phyloP scores from a whole-genome alignment of 2,888 invertebrate genomes.

The Cheilosia pagana region DNA sequence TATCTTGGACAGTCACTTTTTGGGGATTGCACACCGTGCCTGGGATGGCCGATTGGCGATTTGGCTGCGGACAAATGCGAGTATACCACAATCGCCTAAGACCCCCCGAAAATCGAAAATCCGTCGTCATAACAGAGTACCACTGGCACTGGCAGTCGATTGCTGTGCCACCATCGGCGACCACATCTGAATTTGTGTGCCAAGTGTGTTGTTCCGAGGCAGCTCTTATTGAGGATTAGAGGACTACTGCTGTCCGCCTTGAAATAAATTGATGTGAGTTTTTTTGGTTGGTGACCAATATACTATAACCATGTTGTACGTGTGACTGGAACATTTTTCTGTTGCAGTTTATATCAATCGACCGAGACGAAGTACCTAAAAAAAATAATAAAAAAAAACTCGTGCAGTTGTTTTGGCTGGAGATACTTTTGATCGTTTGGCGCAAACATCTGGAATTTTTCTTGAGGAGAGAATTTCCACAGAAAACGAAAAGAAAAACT shows the following conservation, averaged over 20 bases:
- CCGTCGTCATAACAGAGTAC: constrained; percentile 35
- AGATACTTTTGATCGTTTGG: constrained; percentile 48
- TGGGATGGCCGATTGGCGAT: constrained; percentile 11
- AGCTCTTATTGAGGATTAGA: constrained; percentile 41
- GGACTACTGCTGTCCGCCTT: constrained; percentile 56
- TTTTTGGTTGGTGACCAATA: background rate
- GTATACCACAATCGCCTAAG: constrained; percentile 14
- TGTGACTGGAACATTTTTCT: constrained; percentile 40
- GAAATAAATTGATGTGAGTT: constrained; percentile 40
- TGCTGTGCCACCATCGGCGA: constrained; percentile 12
- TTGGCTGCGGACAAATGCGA: constrained; percentile 2
- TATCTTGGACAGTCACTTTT: constrained; percentile 18
- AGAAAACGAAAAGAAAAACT: constrained; percentile 30
- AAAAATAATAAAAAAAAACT: background rate
- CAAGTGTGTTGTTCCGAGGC: constrained; percentile 33
- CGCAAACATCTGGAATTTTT: constrained; percentile 58
- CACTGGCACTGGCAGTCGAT: constrained; percentile 1
- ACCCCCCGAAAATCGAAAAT: background rate
- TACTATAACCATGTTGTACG: constrained; percentile 5
- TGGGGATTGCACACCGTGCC: constrained; percentile 21
- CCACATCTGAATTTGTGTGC: constrained; percentile 19
- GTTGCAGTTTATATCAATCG: constrained; percentile 38
- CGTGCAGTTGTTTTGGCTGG: constrained; percentile 19
- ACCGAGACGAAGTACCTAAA: constrained; percentile 26
- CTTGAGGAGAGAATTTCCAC: constrained; percentile 28